Evolutionary conservation across 2,888 invertebrate species (phyloP), one percentile per base, ranked within the genome.

Genomic region (Aporophyla lueneburgensis): DNA sequence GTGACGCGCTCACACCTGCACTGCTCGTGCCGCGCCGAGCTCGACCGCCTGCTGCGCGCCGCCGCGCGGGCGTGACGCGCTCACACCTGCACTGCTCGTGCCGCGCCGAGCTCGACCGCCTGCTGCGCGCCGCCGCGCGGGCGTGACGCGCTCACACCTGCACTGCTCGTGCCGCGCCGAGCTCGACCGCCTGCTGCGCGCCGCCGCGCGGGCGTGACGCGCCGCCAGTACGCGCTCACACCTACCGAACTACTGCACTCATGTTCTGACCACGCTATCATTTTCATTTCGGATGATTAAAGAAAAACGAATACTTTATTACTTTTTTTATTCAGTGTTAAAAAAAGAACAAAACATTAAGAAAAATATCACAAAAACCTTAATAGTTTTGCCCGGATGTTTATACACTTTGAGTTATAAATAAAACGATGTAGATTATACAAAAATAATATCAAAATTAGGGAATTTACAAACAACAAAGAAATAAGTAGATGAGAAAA

Each of bases 61-160:
- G n/a, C n/a, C n/a, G n/a, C n/a, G n/a, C n/a, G n/a, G n/a, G n/a
- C n/a, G n/a, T n/a, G n/a, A n/a, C n/a, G n/a, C n/a, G n/a, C n/a
- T n/a, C n/a, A n/a, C n/a, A n/a, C n/a, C n/a, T n/a, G n/a, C n/a
- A n/a, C n/a, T n/a, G n/a, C n/a, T n/a, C n/a, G n/a, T n/a, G n/a
- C n/a, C n/a, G n/a, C n/a, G n/a, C n/a, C n/a, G n/a, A n/a, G n/a
- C n/a, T n/a, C n/a, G n/a, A n/a, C n/a, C n/a, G n/a, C n/a, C n/a
- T n/a, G 97, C 89, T 98, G 98, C 53, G 97, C 98, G 73, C 97
- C 97, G n/a, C 98, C 98, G 62, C 97, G 97, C 77, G 97, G 97
- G 91, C 98, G 98, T n/a, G n/a, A n/a, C n/a, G n/a, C n/a, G n/a
- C n/a, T n/a, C n/a, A n/a, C n/a, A n/a, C 92, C 96, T 97, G 88